These are phyloP conservation scores for Neoarius graeffei DNA, from an alignment of 2,113 vertebrate genomes.

Conservation along the genomic window DNA sequence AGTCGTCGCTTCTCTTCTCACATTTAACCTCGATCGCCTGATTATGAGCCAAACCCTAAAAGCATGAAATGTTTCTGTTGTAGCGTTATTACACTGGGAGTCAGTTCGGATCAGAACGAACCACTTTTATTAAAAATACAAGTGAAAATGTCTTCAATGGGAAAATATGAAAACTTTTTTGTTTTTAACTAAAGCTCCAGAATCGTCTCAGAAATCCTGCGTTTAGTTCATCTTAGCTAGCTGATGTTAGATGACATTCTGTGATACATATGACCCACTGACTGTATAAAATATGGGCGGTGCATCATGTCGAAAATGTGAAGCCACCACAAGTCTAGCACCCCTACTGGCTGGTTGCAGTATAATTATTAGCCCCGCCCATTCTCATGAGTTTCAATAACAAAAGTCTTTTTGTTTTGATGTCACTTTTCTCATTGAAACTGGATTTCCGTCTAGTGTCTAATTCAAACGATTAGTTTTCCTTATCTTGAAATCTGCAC, in stretches of 20 bases:
- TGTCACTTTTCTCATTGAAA: no score
- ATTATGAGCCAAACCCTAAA: not conserved
- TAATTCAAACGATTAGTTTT: no score
- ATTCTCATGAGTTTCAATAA: no score
- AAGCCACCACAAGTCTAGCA: no score
- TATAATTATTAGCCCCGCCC: no score
- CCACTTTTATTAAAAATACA: not conserved
- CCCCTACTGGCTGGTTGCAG: no score
- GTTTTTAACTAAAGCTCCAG: not conserved
- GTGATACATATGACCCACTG: no score
- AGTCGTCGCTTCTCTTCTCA: conserved; percentile 6
- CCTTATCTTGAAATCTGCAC: no score
- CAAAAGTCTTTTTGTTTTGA: no score
- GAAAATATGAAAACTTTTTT: not conserved
- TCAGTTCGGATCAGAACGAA: not conserved
- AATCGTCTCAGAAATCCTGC: not conserved
- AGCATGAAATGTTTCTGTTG: not conserved
- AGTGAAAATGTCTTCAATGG: not conserved
- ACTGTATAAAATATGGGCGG: no score
- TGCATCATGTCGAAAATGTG: no score
- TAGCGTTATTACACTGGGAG: not conserved
- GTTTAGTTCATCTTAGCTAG: not conserved
- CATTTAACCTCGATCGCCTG: conserved; percentile 8
- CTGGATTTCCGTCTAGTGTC: no score
- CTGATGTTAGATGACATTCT: not conserved